Percentiles rank a stretch among this genome's conserved stretches.
phyloP scores from a whole-genome alignment of 1,140 invertebrate species.

The Drosophila lacteicornis region DNA sequence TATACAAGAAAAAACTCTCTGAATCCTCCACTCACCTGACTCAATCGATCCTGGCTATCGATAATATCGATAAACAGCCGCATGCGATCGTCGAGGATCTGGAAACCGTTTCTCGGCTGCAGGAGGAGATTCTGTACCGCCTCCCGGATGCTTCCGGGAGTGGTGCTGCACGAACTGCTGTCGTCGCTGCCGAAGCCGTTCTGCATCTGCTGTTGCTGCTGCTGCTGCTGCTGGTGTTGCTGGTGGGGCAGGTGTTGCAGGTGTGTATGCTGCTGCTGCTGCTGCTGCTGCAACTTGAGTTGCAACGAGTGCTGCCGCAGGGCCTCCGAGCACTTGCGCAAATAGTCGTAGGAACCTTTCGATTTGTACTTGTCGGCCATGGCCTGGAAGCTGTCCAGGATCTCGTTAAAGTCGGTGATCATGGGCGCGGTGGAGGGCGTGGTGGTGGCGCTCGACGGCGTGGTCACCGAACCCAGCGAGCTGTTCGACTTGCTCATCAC shows the following conservation, averaged over 20 bases:
- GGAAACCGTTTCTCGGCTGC: constrained; percentile 90
- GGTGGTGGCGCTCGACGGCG: constrained; percentile 69
- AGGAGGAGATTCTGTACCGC: constrained; percentile 89
- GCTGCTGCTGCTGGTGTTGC: constrained; percentile 42
- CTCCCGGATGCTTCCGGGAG: constrained; percentile 87
- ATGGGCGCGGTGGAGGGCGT: constrained; percentile 79
- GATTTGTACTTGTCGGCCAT: constrained; percentile 85
- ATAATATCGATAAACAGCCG: constrained; percentile 92
- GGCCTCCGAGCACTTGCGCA: constrained; percentile 84
- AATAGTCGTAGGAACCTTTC: constrained; percentile 84
- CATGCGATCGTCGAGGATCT: constrained; percentile 91
- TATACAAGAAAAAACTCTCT: no score
- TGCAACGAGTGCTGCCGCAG: constrained; percentile 80
- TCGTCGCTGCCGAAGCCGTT: constrained; percentile 76
- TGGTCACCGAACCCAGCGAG: constrained; percentile 63
- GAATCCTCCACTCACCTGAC: constrained; percentile 87
- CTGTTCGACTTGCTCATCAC: constrained; percentile 72
- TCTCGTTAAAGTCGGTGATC: constrained; percentile 82
- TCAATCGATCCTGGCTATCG: constrained; percentile 91
- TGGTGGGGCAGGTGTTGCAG: constrained; percentile 42
- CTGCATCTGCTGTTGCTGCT: constrained; percentile 59
- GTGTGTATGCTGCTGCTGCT: constrained; percentile 52
- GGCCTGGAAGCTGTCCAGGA: constrained; percentile 82
- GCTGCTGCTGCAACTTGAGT: constrained; percentile 73
- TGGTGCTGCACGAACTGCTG: constrained; percentile 85